Percentiles rank a stretch among this genome's conserved stretches.
These are phyloP conservation scores for Catamblyrhynchus diadema DNA, from an alignment of 2,797 vertebrate genomes.

Conservation along the genomic window DNA sequence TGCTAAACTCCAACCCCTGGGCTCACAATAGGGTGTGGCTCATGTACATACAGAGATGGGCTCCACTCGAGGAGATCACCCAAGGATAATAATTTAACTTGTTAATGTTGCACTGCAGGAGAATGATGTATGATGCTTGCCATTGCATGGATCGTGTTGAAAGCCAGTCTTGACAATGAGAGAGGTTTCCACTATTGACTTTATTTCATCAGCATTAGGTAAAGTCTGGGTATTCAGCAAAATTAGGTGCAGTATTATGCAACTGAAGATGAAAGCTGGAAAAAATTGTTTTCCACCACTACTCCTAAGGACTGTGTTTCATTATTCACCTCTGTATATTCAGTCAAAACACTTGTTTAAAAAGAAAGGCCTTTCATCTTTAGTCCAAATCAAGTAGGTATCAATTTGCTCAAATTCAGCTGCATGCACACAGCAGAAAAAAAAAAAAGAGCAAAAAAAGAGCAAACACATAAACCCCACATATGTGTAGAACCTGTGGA, in stretches of 20 bases:
- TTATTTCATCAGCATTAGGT: slow-evolving; percentile 60
- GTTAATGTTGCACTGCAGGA: slow-evolving; percentile 56
- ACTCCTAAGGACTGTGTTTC: slow-evolving; percentile 20
- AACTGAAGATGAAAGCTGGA: slow-evolving; percentile 10
- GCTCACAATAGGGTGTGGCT: neutral
- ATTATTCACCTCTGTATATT: slow-evolving; percentile 30
- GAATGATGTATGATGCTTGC: slow-evolving; percentile 57
- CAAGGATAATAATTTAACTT: slow-evolving; percentile 29
- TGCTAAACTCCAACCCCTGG: slow-evolving; percentile 2
- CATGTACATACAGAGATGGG: neutral
- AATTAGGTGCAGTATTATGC: slow-evolving; percentile 59
- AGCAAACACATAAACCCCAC: neutral
- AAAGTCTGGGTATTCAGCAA: slow-evolving; percentile 45
- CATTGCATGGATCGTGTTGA: slow-evolving; percentile 60
- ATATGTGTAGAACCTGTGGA: neutral
- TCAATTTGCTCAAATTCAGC: slow-evolving; percentile 42
- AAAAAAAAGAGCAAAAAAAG: neutral
- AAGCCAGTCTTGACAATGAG: slow-evolving; percentile 44
- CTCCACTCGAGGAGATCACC: neutral
- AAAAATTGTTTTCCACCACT: neutral
- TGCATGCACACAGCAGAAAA: slow-evolving; percentile 31
- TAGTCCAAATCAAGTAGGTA: slow-evolving; percentile 31
- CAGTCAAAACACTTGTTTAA: neutral
- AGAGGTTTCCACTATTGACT: slow-evolving; percentile 42
- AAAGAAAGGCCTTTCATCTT: slow-evolving; percentile 15